Percentiles rank a stretch among this genome's conserved stretches.
Conservation (phyloP, 2,888 invertebrate species). For the Lasiommata megera region DNA sequence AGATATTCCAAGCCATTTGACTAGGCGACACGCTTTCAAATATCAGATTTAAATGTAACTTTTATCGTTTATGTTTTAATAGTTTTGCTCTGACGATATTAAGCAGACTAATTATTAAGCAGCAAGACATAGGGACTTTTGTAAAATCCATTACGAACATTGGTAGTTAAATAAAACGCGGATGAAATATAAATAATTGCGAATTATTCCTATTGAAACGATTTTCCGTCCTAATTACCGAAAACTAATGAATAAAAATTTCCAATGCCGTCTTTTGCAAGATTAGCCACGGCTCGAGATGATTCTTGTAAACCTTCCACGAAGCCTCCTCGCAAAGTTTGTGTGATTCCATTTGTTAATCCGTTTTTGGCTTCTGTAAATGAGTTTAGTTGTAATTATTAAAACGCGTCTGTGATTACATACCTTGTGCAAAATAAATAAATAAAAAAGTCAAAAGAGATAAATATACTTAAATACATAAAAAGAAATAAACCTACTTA, state of each 20-base stretch:
- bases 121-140: no score
- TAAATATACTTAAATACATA: no score
- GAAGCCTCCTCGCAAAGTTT: not conserved
- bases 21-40: constrained; percentile 20
- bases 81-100: not conserved
- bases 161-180: no score
- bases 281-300: not conserved
- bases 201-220: no score
- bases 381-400: not conserved
- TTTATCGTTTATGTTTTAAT: constrained; percentile 11
- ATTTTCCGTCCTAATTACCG: not conserved
- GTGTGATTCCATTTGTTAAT: not conserved
- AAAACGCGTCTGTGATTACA: no score
- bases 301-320: constrained; percentile 4
- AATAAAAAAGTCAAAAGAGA: no score
- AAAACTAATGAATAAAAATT: constrained; percentile 3
- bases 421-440: no score
- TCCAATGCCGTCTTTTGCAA: constrained; percentile 9
- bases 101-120: no score
- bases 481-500: no score
- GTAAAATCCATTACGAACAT: no score
- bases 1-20: constrained; percentile 27
- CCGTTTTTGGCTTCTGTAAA: constrained; percentile 9
- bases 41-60: constrained; percentile 18
- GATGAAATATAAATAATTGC: no score